These are phyloP conservation scores for Nixonia krombeini DNA, from an alignment of 1,140 invertebrate species.

Conservation along the genomic window DNA sequence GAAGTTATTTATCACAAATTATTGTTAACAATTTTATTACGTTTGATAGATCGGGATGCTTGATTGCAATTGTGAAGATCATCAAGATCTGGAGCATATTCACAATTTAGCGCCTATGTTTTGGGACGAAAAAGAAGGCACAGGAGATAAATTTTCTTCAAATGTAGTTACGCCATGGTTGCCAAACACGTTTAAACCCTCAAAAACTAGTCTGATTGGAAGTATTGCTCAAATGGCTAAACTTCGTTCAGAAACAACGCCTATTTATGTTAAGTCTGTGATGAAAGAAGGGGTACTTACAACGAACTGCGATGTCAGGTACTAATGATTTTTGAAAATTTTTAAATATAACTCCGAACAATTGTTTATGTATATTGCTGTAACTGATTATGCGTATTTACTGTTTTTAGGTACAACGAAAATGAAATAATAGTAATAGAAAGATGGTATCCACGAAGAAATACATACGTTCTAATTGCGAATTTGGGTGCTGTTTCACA, in stretches of 20 bases:
- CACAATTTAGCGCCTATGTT: conserved; percentile 79
- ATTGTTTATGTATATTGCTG: too few species aligned
- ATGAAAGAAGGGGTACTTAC: conserved; percentile 75
- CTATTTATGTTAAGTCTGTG: conserved; percentile 79
- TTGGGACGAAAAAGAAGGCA: conserved; percentile 66
- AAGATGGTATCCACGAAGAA: conserved; percentile 82
- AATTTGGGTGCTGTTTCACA: conserved; percentile 77
- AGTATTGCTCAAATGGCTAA: conserved; percentile 73
- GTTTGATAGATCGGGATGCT: conserved; percentile 60
- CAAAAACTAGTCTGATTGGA: conserved; percentile 67
- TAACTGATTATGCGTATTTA: too few species aligned
- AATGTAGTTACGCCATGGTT: conserved; percentile 75
- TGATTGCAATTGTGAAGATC: conserved; percentile 69
- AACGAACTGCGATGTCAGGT: conserved; percentile 78
- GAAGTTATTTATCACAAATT: too few species aligned
- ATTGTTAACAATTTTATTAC: too few species aligned
- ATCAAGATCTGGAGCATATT: conserved; percentile 75
- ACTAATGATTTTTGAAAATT: conserved; percentile 8
- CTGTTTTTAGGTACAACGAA: conserved; percentile 68
- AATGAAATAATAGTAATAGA: conserved; percentile 80
- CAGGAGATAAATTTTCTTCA: conserved; percentile 66
- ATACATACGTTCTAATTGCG: conserved; percentile 80
- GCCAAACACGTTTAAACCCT: conserved; percentile 64
- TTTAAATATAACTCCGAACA: too few species aligned
- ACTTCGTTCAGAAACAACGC: conserved; percentile 75